Base-by-base conservation (phyloP, 2,113 vertebrate genomes). In the Ciconia maguari region DNA sequence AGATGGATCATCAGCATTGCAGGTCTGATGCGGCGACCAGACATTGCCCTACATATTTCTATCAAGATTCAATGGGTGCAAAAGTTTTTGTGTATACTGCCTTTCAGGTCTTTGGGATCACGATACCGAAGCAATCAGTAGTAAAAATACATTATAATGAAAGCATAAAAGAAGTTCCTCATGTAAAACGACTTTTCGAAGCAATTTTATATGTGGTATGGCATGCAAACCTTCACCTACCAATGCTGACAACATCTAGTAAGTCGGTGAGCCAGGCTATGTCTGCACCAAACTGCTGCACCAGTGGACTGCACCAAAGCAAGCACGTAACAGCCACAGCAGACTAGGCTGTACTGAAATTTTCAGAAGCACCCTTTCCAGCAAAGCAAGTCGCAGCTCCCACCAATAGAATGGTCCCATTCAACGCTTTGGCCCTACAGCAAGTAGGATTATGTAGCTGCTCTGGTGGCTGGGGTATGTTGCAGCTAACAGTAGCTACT, bases 1-100 rank as follows among this genome's bases (percentile, higher is more conserved):
- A 96, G 94, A 92, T 78, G 78, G 90, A 93, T 84, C 94, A 94
- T 91, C 86, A 96, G 91, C 85, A 93, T 69, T 64, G 64, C 42
- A 90, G 79, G 80, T 94, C 90, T 89, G 66, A 93, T 15, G 27
- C 90, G 85, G 89, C 7, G 4, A 90, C 74, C 82, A 93, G 95
- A 91, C 79, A 80, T 77, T 61, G 72, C 79, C 82, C 94, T 76
- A 58, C 68, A 95, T 51, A 49, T 89, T 94, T 93, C 89, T 94
- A 70, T 91, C 81, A 83, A 68, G 69, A 94, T 89, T 89, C 74
- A 90, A 64, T 38, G 57, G 70, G 34, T 79, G 54, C 49, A 85
- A 87, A 94, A 83, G n/a, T 78, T 93, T 90, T 44, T 60, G 46
- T 65, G 55, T 17, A 52, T 97, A 86, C 52, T 85, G 44, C n/a